Base-by-base conservation (phyloP, 35 echinoderm and acorn worm genomes). In the Holothuria glaberrima region DNA sequence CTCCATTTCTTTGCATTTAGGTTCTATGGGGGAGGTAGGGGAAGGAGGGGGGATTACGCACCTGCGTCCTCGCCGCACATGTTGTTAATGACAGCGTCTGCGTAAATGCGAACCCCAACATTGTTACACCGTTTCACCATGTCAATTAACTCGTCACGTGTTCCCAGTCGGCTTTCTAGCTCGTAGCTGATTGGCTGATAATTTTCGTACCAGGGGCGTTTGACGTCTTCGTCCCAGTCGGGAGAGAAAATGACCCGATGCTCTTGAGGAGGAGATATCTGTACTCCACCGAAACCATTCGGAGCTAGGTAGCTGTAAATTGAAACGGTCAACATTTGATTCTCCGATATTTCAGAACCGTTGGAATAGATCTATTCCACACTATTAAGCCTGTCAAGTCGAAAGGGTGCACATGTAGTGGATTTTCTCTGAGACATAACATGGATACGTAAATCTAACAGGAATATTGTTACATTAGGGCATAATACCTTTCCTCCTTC, bases 51-150 rank as follows among this genome's bases (percentile, higher is more conserved):
- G 7, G 50, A 54, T 14, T 14, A 54, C 80, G 9, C 25, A 69
- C 66, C 66, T 69, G 66, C 31, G 22, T 69, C 66, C 31, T 27
- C 25, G 25, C 90, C 90, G 29, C 90, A 91, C 90, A 91, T 91
- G 44, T 91, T 78, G 48, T 91, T 91, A 36, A 91, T 44, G 13
- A 91, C 90, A 26, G 80, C 90, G 54, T 91, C 90, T 24, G 80
- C 90, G 68, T 91, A 91, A 0, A 92, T 80, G 24, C 91, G 48
- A 34, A 92, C 83, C 30, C 71, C 84, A 30, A 48, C 91, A 27
- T 76, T 35, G 72, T 92, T 92, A 31, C 91, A 92, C 2, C 91
- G 83, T 38, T 62, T 44, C 12, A 92, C 91, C 91, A 92, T 92
- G 41, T 88, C 68, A 27, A 36, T 88, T 5, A 92, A 88, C 19